Conservation (phyloP, 2,113 vertebrate species). For the Heterotilapia buettikoferi region DNA sequence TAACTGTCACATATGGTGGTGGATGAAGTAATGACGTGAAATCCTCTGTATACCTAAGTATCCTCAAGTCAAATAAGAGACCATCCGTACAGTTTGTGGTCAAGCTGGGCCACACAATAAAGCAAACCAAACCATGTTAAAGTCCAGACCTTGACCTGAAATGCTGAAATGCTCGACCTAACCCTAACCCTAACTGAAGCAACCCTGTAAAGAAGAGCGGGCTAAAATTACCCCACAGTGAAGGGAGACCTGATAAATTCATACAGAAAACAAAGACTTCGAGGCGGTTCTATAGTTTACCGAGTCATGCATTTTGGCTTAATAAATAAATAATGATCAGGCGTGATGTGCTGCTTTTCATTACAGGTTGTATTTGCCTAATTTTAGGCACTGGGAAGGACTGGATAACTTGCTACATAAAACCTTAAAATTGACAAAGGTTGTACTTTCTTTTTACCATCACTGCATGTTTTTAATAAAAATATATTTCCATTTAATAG, state of each 20-base stretch:
- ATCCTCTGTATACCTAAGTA: not conserved
- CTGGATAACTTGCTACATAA: not conserved
- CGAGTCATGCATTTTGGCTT: not conserved
- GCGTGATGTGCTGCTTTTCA: not conserved
- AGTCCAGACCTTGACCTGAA: not conserved
- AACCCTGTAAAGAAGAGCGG: accelerated
- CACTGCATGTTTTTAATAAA: not conserved
- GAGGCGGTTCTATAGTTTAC: not conserved
- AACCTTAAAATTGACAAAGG: not conserved
- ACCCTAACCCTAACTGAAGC: not conserved
- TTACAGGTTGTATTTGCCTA: not conserved
- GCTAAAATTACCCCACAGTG: not conserved
- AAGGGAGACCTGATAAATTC: not conserved
- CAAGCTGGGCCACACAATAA: not conserved
- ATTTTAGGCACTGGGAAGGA: not conserved
- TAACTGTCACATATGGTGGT: not conserved
- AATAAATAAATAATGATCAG: not conserved
- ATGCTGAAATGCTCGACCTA: not conserved
- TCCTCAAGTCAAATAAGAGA: not conserved
- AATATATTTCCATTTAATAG: not conserved
- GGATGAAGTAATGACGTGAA: not conserved
- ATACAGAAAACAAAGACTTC: not conserved
- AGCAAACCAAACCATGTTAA: not conserved
- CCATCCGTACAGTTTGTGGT: not conserved
- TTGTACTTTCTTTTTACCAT: not conserved